A percentile compares a stretch with the other conserved stretches of the same genome.
Evolutionary conservation across 1,140 invertebrate species (phyloP).

Genomic region (Tetramorium alpestre): DNA sequence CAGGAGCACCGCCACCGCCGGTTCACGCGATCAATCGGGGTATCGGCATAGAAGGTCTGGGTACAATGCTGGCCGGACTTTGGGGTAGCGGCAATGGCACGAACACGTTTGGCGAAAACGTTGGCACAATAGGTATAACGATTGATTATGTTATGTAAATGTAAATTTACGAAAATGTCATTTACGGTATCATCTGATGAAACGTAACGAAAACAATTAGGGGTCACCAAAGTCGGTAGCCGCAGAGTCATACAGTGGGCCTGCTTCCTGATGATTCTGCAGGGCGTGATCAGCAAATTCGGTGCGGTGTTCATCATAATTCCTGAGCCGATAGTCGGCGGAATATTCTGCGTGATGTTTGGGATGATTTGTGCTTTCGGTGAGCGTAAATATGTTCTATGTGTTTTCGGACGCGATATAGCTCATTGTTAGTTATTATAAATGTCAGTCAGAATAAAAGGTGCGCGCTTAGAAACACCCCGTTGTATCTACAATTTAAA

Average conservation of each 20-base stretch:
- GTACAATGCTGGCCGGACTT: slow-evolving; percentile 92
- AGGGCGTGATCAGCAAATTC: slow-evolving; percentile 93
- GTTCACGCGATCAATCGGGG: slow-evolving; percentile 95
- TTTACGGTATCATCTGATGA: not conserved
- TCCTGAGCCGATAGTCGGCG: slow-evolving; percentile 95
- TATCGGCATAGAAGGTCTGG: slow-evolving; percentile 93
- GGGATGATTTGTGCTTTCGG: slow-evolving; percentile 94
- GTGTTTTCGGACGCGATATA: not conserved
- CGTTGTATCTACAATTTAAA: no score
- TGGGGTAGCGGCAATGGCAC: slow-evolving; percentile 95
- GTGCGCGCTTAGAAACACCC: no score
- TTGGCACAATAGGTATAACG: slow-evolving; percentile 92
- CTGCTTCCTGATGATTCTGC: slow-evolving; percentile 91
- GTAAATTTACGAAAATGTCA: not conserved
- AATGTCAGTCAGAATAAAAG: not conserved
- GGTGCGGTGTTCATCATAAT: slow-evolving; percentile 95
- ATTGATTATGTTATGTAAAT: not conserved
- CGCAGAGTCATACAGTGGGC: slow-evolving; percentile 94
- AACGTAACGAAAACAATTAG: slow-evolving; percentile 63
- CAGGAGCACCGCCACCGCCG: slow-evolving; percentile 92
- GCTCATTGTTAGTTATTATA: not conserved
- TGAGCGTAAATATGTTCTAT: slow-evolving; percentile 69
- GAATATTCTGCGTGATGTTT: slow-evolving; percentile 95
- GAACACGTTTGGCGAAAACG: slow-evolving; percentile 95
- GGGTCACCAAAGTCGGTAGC: slow-evolving; percentile 91